Evolutionary conservation across 2,113 vertebrate species (phyloP).

Genomic region (Otus sunia): DNA sequence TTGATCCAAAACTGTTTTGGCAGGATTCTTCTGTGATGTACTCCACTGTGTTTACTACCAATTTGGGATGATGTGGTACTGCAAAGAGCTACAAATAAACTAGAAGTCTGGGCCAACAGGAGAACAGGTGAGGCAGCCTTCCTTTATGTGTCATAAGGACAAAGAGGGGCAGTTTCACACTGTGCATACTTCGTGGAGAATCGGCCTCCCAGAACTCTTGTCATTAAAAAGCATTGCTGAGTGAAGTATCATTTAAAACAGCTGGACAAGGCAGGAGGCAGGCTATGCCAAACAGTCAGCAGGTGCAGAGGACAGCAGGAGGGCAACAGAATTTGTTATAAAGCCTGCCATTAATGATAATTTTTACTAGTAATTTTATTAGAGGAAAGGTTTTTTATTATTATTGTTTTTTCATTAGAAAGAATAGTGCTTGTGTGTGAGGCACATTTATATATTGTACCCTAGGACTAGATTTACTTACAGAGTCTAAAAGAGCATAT

Average conservation of each 20-base stretch:
- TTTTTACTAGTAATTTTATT: constrained; percentile 49
- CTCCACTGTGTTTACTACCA: not conserved
- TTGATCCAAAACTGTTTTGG: not conserved
- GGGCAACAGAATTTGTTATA: constrained; percentile 5
- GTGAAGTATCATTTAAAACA: not conserved
- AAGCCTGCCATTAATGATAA: constrained; percentile 19
- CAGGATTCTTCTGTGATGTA: not conserved
- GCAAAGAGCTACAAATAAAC: not conserved
- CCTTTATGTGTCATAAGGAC: not conserved
- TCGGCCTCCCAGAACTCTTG: not conserved
- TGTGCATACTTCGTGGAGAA: not conserved
- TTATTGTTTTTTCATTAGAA: constrained; percentile 20
- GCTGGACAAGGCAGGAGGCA: constrained; percentile 30
- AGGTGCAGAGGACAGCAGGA: constrained; percentile 58
- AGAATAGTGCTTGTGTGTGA: constrained; percentile 4
- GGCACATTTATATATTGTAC: not conserved
- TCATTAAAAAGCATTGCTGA: not conserved
- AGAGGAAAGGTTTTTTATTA: not conserved
- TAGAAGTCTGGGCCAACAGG: not conserved
- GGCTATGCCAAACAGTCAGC: not conserved
- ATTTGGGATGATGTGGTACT: not conserved
- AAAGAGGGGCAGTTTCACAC: not conserved
- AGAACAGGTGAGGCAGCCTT: constrained; percentile 10
- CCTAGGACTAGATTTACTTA: not conserved
- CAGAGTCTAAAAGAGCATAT: not conserved